Conservation (phyloP, 1,140 invertebrate species). For the Meloidogyne chitwoodi region DNA sequence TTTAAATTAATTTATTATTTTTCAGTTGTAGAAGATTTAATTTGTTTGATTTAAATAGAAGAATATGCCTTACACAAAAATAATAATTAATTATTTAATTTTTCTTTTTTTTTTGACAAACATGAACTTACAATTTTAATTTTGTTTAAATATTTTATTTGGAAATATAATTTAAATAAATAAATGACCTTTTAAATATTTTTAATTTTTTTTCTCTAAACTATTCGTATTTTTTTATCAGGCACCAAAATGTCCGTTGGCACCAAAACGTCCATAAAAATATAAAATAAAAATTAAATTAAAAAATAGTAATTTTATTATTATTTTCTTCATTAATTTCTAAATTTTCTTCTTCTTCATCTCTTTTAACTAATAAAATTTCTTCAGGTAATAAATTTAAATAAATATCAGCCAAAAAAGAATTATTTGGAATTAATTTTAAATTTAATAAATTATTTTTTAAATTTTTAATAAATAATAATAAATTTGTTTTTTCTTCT, state of each 20-base stretch:
- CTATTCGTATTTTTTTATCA: no score
- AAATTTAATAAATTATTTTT: neutral
- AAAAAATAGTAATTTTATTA: neutral
- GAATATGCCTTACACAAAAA: no score
- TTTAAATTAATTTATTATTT: neutral
- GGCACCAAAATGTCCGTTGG: no score
- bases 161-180: no score
- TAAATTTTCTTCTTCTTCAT: neutral
- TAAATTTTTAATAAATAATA: constrained; percentile 17
- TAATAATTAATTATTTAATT: no score
- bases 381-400: constrained; percentile 28
- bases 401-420: constrained; percentile 25
- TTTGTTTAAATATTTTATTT: no score
- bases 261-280: no score
- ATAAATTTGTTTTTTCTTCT: constrained; percentile 6
- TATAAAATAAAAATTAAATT: neutral
- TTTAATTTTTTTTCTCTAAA: no score
- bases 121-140: no score
- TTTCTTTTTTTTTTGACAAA: no score
- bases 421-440: constrained; percentile 19
- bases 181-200: no score
- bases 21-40: neutral
- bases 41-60: neutral
- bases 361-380: constrained; percentile 13
- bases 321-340: neutral